Evolutionary conservation across 1,140 invertebrate genomes (phyloP).

Genomic region (Temnothorax nylanderi): DNA sequence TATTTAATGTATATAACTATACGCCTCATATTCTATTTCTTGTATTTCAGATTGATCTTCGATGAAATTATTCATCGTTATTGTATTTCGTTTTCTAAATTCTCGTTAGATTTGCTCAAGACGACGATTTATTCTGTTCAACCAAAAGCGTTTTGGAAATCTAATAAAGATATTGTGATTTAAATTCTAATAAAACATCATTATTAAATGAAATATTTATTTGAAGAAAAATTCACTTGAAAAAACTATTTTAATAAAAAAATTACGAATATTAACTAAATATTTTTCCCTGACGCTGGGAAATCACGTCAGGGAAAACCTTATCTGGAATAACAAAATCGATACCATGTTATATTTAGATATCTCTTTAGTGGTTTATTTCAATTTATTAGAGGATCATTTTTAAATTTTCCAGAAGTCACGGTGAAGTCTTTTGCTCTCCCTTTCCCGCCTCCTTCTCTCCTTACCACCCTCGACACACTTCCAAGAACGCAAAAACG

Average conservation of each 20-base stretch:
- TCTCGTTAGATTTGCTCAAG: not conserved
- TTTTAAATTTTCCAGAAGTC: slow-evolving; percentile 48
- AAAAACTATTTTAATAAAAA: not conserved
- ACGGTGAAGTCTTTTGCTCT: not conserved
- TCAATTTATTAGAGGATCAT: slow-evolving; percentile 30
- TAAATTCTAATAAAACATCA: not conserved
- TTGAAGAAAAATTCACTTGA: not conserved
- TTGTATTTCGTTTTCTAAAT: not conserved
- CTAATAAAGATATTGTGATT: not conserved
- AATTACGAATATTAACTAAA: not conserved
- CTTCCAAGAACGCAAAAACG: slow-evolving; percentile 58
- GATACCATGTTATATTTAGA: not conserved
- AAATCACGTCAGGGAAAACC: too few species aligned
- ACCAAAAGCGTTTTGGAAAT: not conserved
- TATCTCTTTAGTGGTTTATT: slow-evolving; percentile 31
- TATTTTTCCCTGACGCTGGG: too few species aligned
- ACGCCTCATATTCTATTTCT: not conserved
- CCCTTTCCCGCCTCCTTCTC: not conserved
- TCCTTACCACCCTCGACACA: not conserved
- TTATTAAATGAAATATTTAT: not conserved
- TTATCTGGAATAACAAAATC: not conserved
- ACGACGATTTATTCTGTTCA: not conserved
- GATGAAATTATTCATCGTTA: not conserved
- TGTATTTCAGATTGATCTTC: not conserved
- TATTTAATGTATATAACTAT: not conserved